Percentiles rank a stretch among this genome's conserved stretches.
Evolutionary conservation across 2,888 invertebrate genomes (phyloP).

Genomic region (Thereva nobilitata): DNA sequence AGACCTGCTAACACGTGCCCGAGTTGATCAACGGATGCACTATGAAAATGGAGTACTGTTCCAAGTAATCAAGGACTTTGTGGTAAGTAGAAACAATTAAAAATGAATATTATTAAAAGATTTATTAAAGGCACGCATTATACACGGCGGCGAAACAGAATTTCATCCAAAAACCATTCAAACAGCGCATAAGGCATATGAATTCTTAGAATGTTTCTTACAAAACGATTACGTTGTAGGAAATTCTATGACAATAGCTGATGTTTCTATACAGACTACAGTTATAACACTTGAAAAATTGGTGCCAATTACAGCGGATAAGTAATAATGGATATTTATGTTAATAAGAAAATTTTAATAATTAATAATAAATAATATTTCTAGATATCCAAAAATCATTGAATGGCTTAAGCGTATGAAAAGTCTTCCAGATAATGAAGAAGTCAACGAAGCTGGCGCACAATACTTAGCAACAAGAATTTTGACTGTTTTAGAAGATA

Average conservation of each 20-base stretch:
- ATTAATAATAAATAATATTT: neutral
- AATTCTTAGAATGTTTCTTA: conserved; percentile 53
- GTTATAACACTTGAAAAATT: conserved; percentile 54
- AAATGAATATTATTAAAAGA: conserved; percentile 1
- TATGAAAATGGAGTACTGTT: conserved; percentile 62
- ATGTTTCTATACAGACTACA: conserved; percentile 59
- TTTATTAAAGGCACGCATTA: conserved; percentile 50
- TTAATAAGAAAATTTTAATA: conserved; percentile 8
- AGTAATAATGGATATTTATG: conserved; percentile 1
- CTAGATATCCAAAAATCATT: conserved; percentile 47
- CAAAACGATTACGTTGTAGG: conserved; percentile 50
- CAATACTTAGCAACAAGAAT: conserved; percentile 49
- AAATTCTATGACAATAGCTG: conserved; percentile 57
- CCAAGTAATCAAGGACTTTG: conserved; percentile 56
- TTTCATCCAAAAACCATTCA: conserved; percentile 50
- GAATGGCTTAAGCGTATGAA: conserved; percentile 53
- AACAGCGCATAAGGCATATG: conserved; percentile 50
- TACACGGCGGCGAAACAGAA: conserved; percentile 50
- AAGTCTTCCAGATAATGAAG: conserved; percentile 51
- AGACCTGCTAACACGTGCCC: conserved; percentile 60
- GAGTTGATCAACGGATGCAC: conserved; percentile 63
- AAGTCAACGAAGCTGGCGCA: conserved; percentile 52
- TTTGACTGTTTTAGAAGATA: conserved; percentile 47
- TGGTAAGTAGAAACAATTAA: conserved; percentile 53
- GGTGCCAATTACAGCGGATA: conserved; percentile 50